Evolutionary conservation across 2,113 vertebrate species (phyloP), one percentile per base, ranked within the genome.

Genomic region (Climacteris rufus): DNA sequence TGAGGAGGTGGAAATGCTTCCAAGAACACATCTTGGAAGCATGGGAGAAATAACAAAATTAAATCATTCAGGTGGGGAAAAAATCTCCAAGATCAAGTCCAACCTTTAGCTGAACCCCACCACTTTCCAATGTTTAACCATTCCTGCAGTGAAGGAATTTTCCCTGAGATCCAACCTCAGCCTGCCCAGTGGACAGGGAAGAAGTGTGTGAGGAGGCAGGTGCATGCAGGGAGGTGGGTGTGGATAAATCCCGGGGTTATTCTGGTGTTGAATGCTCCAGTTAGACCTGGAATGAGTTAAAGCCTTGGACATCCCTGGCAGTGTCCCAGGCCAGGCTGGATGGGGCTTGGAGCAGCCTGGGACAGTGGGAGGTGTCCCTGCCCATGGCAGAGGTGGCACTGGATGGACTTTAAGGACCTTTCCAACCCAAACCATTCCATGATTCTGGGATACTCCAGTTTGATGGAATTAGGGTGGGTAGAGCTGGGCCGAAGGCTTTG

Each of bases 1-100:
- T 1, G 49, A n/a, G 50, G n/a, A 61, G 57, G 6, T 49, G 64
- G 42, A 23, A 63, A 25, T 4, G 7, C 22, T 83, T 33, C 50
- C 59, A 24, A 5, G 1, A 21, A n/a, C 1, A 2, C 4, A 1
- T 21, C 28, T 61, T 1, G 2, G 57, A 56, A 44, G 8, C 12
- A 23, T 37, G 1, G 14, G 21, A 57, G 15, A 42, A 37, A 42
- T 7, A 6, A 11, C 13, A 13, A 8, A 28, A 9, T 7, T 0
- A 47, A 10, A 17, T 18, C 0, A 0, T 74, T 39, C 28, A 56
- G 53, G 8, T 24, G n/a, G 33, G 23, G 60, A 10, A 24, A 66
- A 47, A 63, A 72, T 15, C 27, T 37, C 81, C 57, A 54, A 11
- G 39, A 22, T 9, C 4, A 4, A 52, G 4, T 7, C 68, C 47